Conservation (phyloP, 2,113 vertebrate species). For the Uria lomvia region DNA sequence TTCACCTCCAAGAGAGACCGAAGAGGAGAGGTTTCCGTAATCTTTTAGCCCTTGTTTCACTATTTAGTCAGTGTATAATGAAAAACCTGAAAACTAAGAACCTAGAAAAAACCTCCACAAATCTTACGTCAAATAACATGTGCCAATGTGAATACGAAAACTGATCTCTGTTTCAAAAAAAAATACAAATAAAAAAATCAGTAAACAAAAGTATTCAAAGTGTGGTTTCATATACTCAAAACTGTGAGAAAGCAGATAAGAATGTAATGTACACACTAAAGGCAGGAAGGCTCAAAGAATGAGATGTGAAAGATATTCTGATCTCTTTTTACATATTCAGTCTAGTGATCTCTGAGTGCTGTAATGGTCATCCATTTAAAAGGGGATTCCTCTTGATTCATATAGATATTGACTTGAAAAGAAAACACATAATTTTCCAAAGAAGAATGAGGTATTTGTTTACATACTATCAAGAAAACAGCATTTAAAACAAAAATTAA, state of each 20-base stretch:
- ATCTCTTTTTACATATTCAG: neutral
- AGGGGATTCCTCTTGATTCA: neutral
- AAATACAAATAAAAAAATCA: too few relatives aligned
- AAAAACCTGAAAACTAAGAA: neutral
- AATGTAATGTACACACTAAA: neutral
- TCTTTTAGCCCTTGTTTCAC: neutral
- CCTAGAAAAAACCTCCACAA: neutral
- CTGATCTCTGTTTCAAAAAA: neutral
- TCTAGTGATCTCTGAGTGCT: neutral
- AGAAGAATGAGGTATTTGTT: neutral
- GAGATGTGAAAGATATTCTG: neutral
- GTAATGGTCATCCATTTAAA: neutral
- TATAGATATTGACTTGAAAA: neutral
- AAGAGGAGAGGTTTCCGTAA: neutral
- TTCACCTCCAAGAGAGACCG: neutral
- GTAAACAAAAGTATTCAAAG: neutral
- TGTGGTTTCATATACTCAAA: neutral
- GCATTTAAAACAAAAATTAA: neutral
- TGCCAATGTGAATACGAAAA: neutral
- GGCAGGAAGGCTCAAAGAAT: neutral
- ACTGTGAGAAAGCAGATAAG: neutral
- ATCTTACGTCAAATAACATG: neutral
- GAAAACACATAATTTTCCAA: neutral
- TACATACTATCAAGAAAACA: neutral
- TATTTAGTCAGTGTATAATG: neutral